Conservation (phyloP, 2,113 vertebrate genomes). For the Merops nubicus region DNA sequence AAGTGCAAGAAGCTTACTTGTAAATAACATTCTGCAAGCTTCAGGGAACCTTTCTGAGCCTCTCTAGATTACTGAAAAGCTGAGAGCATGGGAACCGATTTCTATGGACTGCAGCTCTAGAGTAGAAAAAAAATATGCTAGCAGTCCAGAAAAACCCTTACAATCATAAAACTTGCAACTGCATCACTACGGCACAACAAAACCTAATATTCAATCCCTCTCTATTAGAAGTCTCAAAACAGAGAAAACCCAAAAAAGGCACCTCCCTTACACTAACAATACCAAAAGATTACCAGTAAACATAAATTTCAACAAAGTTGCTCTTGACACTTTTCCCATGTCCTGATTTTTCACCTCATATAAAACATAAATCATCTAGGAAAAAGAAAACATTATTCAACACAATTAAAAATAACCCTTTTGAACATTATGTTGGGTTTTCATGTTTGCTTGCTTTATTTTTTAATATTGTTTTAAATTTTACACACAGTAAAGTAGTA, state of each 20-base stretch:
- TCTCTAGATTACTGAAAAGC: background rate
- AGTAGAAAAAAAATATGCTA: background rate
- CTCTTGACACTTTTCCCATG: background rate
- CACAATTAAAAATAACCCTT: background rate
- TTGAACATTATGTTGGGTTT: background rate
- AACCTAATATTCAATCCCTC: background rate
- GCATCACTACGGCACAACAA: background rate
- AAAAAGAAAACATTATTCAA: background rate
- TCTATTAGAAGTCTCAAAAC: background rate
- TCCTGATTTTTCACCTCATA: background rate
- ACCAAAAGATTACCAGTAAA: background rate
- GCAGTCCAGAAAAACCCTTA: background rate
- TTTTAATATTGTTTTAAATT: background rate
- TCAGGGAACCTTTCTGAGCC: background rate
- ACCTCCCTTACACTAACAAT: accelerated
- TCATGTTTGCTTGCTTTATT: background rate
- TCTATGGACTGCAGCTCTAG: background rate
- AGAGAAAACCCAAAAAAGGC: background rate
- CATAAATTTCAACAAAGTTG: background rate
- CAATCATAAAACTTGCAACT: background rate
- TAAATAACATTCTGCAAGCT: background rate
- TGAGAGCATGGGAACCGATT: background rate
- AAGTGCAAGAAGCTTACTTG: background rate
- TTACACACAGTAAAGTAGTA: background rate
- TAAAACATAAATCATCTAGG: background rate